Evolutionary conservation across 2,113 vertebrate genomes (phyloP), one percentile per base, ranked within the genome.

Genomic region (Carlito syrichta): DNA sequence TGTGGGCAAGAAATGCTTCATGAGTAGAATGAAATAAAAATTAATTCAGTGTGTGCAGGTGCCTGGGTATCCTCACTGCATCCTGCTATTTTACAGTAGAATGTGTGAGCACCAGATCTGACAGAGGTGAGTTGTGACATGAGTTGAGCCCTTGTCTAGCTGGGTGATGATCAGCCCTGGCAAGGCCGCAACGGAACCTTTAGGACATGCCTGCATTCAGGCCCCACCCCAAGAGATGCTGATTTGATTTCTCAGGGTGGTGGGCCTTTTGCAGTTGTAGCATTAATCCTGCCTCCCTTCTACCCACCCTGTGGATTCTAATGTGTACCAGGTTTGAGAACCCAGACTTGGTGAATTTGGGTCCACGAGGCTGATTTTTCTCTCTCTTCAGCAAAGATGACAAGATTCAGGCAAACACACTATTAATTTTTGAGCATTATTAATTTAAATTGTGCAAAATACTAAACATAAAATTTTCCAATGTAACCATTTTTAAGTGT

Each of bases 101-200:
- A 3, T 23, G 32, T 0, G 0, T 10, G 32, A 45, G 50, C 6
- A 3, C 13, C 8, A 19, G 43, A 6, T 6, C 56, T 17, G 0
- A 20, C 43, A n/a, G 23, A 16, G 23, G 7, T 8, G 79, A 58
- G 48, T 6, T 2, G 77, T 35, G 14, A 27, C 3, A 1, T 27
- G 62, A 76, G 78, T 4, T 22, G 7, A 85, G 52, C 5, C 2
- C 48, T 38, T 0, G 3, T 60, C 50, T 17, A 22, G 30, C 19
- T 38, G 8, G 35, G 52, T 16, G 35, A n/a, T 27, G n/a, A 0
- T 11, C 22, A 14, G 16, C 11, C 17, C 7, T 8, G 20, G 2
- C 30, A 12, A 0, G 1, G 25, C 1, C n/a, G 8, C 0, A 2
- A 0, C 0, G 43, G 40, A 48, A n/a, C 13, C 50, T 52, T 77